These are phyloP conservation scores for Catostomus latipinnis DNA, from an alignment of 2,797 vertebrate genomes.

Conservation along the genomic window DNA sequence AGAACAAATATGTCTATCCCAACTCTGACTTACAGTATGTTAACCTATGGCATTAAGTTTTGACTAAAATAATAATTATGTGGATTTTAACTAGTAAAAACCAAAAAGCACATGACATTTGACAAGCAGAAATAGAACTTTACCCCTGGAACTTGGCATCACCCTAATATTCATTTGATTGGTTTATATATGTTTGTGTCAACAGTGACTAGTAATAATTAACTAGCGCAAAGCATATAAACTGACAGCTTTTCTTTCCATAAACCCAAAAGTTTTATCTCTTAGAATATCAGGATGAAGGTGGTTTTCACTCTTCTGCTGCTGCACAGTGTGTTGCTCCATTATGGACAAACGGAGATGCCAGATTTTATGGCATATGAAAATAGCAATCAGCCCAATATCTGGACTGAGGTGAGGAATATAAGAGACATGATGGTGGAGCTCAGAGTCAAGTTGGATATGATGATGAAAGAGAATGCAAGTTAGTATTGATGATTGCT, in stretches of 20 bases:
- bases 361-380: not conserved
- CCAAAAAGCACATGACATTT: not conserved
- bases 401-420: constrained; percentile 16
- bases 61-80: too few species aligned
- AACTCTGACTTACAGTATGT: too few species aligned
- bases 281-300: not conserved
- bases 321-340: not conserved
- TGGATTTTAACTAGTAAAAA: too few species aligned
- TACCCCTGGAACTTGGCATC: not conserved
- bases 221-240: not conserved
- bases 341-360: not conserved
- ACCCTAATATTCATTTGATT: not conserved
- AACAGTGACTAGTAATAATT: not conserved
- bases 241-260: not conserved
- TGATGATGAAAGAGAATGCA: constrained; percentile 3
- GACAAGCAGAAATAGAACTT: not conserved
- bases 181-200: not conserved
- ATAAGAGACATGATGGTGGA: constrained; percentile 14
- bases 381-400: not conserved
- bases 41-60: too few species aligned
- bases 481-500: not conserved
- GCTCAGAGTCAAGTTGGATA: constrained; percentile 11
- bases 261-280: not conserved
- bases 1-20: too few species aligned
- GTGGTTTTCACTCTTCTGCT: constrained; percentile 1